Evolutionary conservation across 37 sponge, comb jelly and placozoan genomes (phyloP).

Genomic region (Haliclona indistincta): DNA sequence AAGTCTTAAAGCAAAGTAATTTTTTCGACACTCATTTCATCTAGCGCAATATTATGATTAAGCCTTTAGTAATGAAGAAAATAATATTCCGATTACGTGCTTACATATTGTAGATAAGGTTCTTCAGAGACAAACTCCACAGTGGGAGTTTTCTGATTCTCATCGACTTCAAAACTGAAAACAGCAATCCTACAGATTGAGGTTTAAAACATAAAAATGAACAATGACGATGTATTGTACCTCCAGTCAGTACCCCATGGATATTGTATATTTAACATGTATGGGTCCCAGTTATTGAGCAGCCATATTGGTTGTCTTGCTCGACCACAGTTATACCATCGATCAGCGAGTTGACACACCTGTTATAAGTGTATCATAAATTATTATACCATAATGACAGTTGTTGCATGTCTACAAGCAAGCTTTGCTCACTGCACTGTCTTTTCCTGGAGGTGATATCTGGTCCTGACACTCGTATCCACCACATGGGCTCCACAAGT

Average conservation of each 20-base stretch:
- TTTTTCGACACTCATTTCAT: no score
- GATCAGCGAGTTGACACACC: constrained; percentile 50
- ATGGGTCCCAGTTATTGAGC: neutral
- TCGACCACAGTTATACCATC: constrained; percentile 27
- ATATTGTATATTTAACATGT: constrained; percentile 23
- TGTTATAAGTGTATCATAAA: neutral
- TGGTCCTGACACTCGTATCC: constrained; percentile 2
- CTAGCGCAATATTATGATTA: no score
- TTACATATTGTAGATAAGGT: constrained; percentile 42
- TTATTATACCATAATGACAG: neutral
- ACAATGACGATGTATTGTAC: neutral
- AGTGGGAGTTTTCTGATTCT: constrained; percentile 14
- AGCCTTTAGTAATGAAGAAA: neutral
- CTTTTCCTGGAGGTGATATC: constrained; percentile 6
- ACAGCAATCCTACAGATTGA: constrained; percentile 30
- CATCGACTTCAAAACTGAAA: constrained; percentile 37
- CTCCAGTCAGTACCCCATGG: constrained; percentile 31
- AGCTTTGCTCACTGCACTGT: constrained; percentile 27
- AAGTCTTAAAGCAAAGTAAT: neutral
- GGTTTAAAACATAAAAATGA: no score
- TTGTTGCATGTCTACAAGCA: neutral
- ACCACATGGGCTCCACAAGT: constrained; percentile 35
- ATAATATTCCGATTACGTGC: neutral
- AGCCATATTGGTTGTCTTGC: constrained; percentile 11
- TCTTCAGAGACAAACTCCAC: constrained; percentile 26